Conservation (phyloP, 2,113 vertebrate species). For the Paratilapia polleni region DNA sequence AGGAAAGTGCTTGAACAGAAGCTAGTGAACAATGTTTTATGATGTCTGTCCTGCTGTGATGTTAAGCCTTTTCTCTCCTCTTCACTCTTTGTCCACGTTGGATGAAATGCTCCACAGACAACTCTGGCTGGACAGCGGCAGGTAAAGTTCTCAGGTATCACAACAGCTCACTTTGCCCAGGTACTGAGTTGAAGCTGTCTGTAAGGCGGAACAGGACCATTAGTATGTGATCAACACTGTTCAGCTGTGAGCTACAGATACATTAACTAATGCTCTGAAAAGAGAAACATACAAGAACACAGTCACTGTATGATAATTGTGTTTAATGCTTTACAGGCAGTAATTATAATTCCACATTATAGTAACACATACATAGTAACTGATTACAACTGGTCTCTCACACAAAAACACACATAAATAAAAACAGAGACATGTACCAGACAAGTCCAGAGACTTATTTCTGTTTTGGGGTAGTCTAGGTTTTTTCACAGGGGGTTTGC, state of each 20-base stretch:
- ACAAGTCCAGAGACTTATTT: conserved; percentile 80
- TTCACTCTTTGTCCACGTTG: neutral
- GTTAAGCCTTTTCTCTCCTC: neutral
- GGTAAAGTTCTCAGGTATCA: conserved; percentile 52
- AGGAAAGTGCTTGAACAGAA: conserved; percentile 37
- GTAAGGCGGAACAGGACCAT: neutral
- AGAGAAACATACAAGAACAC: neutral
- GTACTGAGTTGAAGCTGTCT: conserved; percentile 73
- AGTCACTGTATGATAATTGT: neutral
- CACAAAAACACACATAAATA: conserved; percentile 34
- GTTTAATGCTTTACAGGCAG: neutral
- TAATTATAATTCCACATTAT: neutral
- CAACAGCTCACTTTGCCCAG: conserved; percentile 71
- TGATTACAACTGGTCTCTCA: neutral
- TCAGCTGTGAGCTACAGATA: neutral
- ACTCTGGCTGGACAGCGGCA: conserved; percentile 15
- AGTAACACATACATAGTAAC: neutral
- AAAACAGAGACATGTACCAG: conserved; percentile 76
- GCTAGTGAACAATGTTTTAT: conserved; percentile 20
- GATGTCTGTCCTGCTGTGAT: conserved; percentile 20
- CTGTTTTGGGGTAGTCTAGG: conserved; percentile 82
- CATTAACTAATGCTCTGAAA: neutral
- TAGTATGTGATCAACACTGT: neutral
- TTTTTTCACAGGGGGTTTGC: conserved; percentile 82
- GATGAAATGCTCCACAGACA: conserved; percentile 49